These are phyloP conservation scores for Perizoma flavofasciatum DNA, from an alignment of 2,888 invertebrate genomes.

Conservation along the genomic window DNA sequence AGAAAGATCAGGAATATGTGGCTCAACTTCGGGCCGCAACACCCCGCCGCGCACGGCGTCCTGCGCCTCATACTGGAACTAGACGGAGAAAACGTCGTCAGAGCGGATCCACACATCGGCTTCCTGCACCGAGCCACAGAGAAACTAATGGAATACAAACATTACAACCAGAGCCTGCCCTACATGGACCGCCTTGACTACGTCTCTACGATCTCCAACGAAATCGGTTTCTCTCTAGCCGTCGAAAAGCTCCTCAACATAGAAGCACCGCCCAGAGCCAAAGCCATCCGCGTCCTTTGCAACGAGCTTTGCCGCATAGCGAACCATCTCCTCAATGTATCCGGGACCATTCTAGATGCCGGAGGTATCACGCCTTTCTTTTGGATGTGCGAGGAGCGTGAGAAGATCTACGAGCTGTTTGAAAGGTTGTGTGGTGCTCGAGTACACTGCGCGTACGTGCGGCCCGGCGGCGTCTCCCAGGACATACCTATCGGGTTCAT, in stretches of 20 bases:
- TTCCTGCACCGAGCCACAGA: constrained; percentile 94
- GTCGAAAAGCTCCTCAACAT: constrained; percentile 93
- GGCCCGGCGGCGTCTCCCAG: constrained; percentile 91
- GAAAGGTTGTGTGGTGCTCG: constrained; percentile 93
- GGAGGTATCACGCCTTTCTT: constrained; percentile 96
- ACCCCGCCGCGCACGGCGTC: constrained; percentile 96
- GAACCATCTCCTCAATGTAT: constrained; percentile 91
- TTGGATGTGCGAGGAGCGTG: constrained; percentile 95
- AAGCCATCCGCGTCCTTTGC: constrained; percentile 91
- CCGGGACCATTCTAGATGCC: constrained; percentile 90
- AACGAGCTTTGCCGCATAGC: constrained; percentile 90
- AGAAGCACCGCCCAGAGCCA: constrained; percentile 89
- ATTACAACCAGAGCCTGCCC: constrained; percentile 92
- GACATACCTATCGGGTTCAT: constrained; percentile 86
- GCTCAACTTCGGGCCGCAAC: constrained; percentile 95
- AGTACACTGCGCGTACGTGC: constrained; percentile 92
- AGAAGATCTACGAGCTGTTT: constrained; percentile 93
- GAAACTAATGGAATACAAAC: constrained; percentile 95
- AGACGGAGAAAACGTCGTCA: constrained; percentile 91
- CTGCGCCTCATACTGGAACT: constrained; percentile 90
- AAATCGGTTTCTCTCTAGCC: constrained; percentile 90
- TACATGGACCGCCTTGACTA: constrained; percentile 96
- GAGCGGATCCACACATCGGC: constrained; percentile 94
- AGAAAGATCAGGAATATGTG: constrained; percentile 86
- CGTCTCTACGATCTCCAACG: constrained; percentile 92